A percentile compares a stretch with the other conserved stretches of the same genome.
Conservation (phyloP, 2,113 vertebrate genomes). For the Gavialis gangeticus region DNA sequence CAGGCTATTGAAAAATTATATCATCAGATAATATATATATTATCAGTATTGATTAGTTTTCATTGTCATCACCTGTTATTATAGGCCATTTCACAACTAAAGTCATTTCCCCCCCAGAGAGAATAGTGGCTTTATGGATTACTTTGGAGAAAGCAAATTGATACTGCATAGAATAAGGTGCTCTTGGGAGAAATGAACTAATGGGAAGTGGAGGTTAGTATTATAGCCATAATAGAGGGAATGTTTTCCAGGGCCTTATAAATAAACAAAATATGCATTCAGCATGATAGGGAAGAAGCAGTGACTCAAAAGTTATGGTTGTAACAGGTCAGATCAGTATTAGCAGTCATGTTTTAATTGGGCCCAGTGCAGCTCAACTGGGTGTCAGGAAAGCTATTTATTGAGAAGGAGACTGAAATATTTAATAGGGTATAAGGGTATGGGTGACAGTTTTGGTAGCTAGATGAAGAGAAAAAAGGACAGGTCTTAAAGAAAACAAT, state of each 20-base stretch:
- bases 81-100: too few species aligned
- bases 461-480: background rate
- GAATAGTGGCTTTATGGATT: too few species aligned
- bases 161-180: too few species aligned
- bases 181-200: too few species aligned
- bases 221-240: background rate
- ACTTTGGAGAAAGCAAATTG: too few species aligned
- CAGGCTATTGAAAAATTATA: too few species aligned
- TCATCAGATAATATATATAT: too few species aligned
- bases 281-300: background rate
- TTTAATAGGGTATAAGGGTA: background rate
- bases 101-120: too few species aligned
- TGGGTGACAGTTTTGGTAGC: background rate
- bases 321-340: background rate
- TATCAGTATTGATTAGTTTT: too few species aligned
- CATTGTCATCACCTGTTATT: too few species aligned
- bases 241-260: background rate
- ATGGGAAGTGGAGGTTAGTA: background rate
- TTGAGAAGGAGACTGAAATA: background rate
- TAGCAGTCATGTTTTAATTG: background rate
- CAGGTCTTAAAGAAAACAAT: too few species aligned
- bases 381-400: background rate
- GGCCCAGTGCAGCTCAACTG: background rate
- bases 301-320: background rate
- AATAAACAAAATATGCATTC: background rate